A percentile compares a stretch with the other conserved stretches of the same genome.
phyloP scores from a whole-genome alignment of 2,113 vertebrate species.

The Climacteris rufus region DNA sequence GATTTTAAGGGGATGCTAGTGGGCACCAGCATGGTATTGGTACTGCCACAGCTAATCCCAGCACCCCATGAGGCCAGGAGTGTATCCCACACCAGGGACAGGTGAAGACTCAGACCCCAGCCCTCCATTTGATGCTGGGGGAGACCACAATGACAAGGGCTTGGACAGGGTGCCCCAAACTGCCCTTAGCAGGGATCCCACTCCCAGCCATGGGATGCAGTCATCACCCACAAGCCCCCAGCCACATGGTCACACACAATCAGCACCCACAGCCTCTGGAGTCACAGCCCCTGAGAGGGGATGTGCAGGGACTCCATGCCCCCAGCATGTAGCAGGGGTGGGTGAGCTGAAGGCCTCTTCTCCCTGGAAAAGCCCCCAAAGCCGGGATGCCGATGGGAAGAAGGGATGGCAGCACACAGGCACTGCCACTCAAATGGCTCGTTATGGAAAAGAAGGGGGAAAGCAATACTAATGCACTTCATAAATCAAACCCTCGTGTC shows the following conservation, averaged over 20 bases:
- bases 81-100: neutral
- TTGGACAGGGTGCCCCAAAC: neutral
- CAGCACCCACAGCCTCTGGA: neutral
- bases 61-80: neutral
- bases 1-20: neutral
- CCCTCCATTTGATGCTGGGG: neutral
- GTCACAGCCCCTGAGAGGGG: too few species aligned
- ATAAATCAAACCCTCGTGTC: neutral
- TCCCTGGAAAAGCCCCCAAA: neutral
- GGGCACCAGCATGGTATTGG: rapidly evolving
- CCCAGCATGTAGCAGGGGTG: neutral
- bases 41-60: neutral
- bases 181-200: neutral
- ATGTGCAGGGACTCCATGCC: rapidly evolving
- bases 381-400: rapidly evolving
- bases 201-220: neutral
- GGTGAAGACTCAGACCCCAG: neutral
- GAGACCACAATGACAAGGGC: rapidly evolving
- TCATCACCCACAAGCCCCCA: neutral
- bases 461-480: neutral
- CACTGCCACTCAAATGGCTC: rapidly evolving
- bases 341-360: neutral
- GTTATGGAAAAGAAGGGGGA: neutral
- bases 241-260: neutral
- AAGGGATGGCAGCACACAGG: neutral